Conservation (phyloP, 2,888 invertebrate genomes). For the Lepidocyrtinus sp. region DNA sequence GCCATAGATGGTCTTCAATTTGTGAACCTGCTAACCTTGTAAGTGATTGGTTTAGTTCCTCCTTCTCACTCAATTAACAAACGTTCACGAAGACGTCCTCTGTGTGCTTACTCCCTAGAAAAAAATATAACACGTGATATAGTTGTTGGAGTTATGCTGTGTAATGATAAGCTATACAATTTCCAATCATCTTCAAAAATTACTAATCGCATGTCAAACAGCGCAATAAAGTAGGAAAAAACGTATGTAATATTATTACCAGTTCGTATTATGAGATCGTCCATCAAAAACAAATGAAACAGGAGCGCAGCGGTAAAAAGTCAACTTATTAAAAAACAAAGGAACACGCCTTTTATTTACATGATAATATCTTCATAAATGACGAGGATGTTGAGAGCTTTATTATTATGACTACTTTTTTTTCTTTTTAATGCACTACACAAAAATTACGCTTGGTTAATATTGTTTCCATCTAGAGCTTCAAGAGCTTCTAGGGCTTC, state of each 20-base stretch:
- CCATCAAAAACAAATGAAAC: constrained; percentile 11
- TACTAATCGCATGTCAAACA: background rate
- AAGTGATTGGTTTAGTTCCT: constrained; percentile 19
- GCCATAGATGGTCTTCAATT: no score
- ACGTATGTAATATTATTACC: background rate
- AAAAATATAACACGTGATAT: background rate
- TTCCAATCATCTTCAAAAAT: background rate
- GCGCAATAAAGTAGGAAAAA: background rate
- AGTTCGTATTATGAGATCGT: background rate
- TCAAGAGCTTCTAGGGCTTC: no score
- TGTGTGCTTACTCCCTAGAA: no score
- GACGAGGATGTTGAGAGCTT: constrained; percentile 22
- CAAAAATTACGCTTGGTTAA: constrained; percentile 25
- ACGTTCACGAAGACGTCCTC: background rate
- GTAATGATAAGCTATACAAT: background rate
- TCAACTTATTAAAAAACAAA: constrained; percentile 45
- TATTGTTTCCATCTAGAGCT: constrained; percentile 41
- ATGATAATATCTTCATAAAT: constrained; percentile 56
- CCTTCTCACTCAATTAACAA: constrained; percentile 7
- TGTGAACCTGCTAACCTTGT: constrained; percentile 46
- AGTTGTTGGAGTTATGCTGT: background rate
- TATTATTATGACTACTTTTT: background rate
- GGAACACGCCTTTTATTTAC: constrained; percentile 55
- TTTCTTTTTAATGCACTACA: background rate
- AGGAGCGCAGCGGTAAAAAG: constrained; percentile 45